These are phyloP conservation scores for Oithona nana DNA, from an alignment of 2,888 invertebrate genomes.

Conservation along the genomic window DNA sequence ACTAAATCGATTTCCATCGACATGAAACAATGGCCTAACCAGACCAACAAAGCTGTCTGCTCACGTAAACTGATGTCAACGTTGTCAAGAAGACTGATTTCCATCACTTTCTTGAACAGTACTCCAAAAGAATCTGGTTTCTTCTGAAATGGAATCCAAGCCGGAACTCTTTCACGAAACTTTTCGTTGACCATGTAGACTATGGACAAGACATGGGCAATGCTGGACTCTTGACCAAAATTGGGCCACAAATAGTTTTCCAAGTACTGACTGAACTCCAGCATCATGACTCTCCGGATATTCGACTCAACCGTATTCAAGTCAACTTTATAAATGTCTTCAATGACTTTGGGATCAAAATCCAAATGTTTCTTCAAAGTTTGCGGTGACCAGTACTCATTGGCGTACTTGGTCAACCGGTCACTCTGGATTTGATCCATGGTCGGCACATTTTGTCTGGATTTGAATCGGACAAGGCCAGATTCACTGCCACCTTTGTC, in stretches of 20 bases:
- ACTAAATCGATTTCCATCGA: slow-evolving; percentile 91
- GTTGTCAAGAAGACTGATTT: slow-evolving; percentile 25
- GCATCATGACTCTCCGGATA: slow-evolving; percentile 78
- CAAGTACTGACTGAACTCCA: slow-evolving; percentile 91
- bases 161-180: slow-evolving; percentile 83
- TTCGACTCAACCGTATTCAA: slow-evolving; percentile 43
- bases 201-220: slow-evolving; percentile 85
- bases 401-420: slow-evolving; percentile 38
- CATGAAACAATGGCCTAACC: slow-evolving; percentile 89
- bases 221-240: slow-evolving; percentile 51
- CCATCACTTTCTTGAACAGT: slow-evolving; percentile 62
- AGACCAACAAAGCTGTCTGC: slow-evolving; percentile 68
- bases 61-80: slow-evolving; percentile 38
- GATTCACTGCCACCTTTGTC: not conserved
- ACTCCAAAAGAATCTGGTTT: slow-evolving; percentile 53
- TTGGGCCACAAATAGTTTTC: slow-evolving; percentile 96
- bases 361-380: slow-evolving; percentile 48
- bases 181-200: slow-evolving; percentile 98
- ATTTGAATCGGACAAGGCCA: not conserved
- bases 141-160: slow-evolving; percentile 70
- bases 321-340: slow-evolving; percentile 71
- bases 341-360: slow-evolving; percentile 57
- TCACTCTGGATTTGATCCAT: slow-evolving; percentile 17
- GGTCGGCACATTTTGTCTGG: not conserved
- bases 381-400: slow-evolving; percentile 80